Evolutionary conservation across 2,113 vertebrate species (phyloP).

Genomic region (Dicaeum eximium): DNA sequence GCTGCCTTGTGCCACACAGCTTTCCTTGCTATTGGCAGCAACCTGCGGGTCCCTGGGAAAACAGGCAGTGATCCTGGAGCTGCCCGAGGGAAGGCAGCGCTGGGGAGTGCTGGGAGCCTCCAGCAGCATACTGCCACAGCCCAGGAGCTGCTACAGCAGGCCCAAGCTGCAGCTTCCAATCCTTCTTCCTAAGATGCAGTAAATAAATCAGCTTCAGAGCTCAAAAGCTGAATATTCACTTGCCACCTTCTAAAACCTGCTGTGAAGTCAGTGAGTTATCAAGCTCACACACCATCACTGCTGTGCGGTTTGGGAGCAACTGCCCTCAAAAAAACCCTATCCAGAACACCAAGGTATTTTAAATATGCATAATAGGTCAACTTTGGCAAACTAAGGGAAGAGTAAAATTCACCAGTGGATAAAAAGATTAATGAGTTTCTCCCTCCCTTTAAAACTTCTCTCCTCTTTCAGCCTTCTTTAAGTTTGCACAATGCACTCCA

Average conservation of each 20-base stretch:
- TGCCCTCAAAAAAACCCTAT: not conserved
- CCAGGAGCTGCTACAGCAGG: not conserved
- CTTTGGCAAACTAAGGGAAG: not conserved
- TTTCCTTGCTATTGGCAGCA: not conserved
- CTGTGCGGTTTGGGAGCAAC: not conserved
- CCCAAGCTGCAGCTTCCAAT: not conserved
- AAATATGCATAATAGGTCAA: not conserved
- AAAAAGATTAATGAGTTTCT: not conserved
- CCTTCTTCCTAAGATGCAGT: not conserved
- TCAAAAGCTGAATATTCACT: not conserved
- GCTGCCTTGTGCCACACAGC: not conserved
- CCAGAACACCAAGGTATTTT: not conserved
- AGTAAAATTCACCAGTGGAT: not conserved
- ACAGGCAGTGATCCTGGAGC: not conserved
- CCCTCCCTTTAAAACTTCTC: not conserved
- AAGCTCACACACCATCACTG: not conserved
- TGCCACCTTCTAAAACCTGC: not conserved
- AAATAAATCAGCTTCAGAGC: not conserved
- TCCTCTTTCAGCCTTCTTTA: not conserved
- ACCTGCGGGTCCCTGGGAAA: rapidly evolving
- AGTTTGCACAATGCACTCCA: not conserved
- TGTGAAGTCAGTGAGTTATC: not conserved
- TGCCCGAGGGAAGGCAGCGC: not conserved
- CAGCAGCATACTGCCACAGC: not conserved
- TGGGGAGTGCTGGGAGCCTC: rapidly evolving